Evolutionary conservation across 2,113 vertebrate species (phyloP).

Genomic region (Okapia johnstoni): DNA sequence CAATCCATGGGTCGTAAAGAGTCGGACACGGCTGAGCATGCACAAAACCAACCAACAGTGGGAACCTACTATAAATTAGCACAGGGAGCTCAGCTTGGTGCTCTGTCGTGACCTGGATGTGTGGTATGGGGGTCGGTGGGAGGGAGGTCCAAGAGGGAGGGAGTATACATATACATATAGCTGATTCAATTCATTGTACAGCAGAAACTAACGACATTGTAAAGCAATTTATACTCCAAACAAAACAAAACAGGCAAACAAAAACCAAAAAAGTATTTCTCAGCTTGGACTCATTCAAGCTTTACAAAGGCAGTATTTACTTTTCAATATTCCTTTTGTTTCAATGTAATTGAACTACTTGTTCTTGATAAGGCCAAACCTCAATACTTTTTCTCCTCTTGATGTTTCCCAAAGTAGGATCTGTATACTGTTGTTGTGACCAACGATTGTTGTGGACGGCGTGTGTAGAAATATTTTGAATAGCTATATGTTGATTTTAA

Average conservation of each 20-base stretch:
- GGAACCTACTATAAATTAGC: neutral
- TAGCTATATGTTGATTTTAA: neutral
- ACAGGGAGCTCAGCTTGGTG: neutral
- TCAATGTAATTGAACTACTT: neutral
- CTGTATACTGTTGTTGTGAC: neutral
- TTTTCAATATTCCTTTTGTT: neutral
- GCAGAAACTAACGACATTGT: neutral
- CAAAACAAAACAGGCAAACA: neutral
- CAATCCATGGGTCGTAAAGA: neutral
- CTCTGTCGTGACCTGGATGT: neutral
- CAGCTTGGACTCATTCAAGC: neutral
- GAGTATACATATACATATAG: neutral
- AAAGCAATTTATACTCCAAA: neutral
- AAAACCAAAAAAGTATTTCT: neutral
- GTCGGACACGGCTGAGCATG: neutral
- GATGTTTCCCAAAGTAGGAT: neutral
- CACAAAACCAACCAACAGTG: neutral
- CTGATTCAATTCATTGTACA: neutral
- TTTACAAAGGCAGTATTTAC: neutral
- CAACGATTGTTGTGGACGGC: neutral
- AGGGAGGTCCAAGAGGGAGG: neutral
- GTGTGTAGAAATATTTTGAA: neutral
- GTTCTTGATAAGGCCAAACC: neutral
- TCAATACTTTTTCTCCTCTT: neutral
- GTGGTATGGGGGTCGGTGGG: neutral